A percentile compares a stretch with the other conserved stretches of the same genome.
Conservation (phyloP, 2,113 vertebrate species). For the Astur gentilis region DNA sequence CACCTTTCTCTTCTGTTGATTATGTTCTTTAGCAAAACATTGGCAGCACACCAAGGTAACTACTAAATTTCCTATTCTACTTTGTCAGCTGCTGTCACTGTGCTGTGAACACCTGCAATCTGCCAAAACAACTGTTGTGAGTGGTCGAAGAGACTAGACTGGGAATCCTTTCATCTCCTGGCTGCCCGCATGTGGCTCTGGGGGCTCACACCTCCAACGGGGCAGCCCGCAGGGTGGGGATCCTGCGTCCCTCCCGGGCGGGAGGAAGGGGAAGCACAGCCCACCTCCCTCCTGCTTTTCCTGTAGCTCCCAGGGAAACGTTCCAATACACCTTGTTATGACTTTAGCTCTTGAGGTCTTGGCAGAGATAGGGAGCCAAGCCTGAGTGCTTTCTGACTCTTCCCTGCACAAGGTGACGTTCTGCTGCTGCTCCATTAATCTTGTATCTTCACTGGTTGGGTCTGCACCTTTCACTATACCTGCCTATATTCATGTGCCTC, state of each 20-base stretch:
- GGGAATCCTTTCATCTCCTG: not conserved
- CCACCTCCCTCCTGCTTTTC: not conserved
- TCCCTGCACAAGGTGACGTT: not conserved
- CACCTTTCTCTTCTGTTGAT: not conserved
- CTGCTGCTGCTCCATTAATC: not conserved
- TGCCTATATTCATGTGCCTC: not conserved
- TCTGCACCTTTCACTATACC: not conserved
- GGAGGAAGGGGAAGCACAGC: not conserved
- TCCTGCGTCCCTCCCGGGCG: accelerated
- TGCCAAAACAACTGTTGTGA: slow-evolving; percentile 6
- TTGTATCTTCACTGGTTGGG: not conserved
- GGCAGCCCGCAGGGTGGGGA: not conserved
- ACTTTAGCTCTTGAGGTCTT: not conserved
- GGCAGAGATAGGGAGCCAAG: not conserved
- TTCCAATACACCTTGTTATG: not conserved
- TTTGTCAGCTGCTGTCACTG: not conserved
- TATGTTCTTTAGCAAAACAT: not conserved
- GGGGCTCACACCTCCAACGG: not conserved
- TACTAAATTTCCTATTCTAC: not conserved
- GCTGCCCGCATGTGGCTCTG: not conserved
- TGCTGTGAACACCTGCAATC: slow-evolving; percentile 16
- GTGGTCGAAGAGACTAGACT: not conserved
- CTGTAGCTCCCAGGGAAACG: not conserved
- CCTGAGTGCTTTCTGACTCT: not conserved
- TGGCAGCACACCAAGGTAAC: slow-evolving; percentile 19